These are phyloP conservation scores for Drosophila neocordata DNA, from an alignment of 1,140 invertebrate genomes.

Conservation along the genomic window DNA sequence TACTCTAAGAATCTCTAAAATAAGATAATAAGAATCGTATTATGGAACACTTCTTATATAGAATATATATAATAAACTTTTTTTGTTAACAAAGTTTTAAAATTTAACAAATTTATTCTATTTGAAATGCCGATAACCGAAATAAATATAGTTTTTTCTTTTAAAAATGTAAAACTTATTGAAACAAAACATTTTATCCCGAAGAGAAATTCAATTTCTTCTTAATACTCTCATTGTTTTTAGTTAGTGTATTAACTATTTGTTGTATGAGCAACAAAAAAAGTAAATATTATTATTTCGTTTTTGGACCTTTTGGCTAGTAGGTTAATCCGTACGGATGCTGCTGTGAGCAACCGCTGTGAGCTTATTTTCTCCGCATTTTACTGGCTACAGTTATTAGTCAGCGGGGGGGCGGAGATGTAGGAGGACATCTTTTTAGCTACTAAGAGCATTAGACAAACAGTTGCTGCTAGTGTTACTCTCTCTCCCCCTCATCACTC, in stretches of 20 bases:
- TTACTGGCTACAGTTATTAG: constrained; percentile 17
- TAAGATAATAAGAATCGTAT: too few relatives aligned
- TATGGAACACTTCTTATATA: too few relatives aligned
- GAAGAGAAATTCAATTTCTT: too few relatives aligned
- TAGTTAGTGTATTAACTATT: neutral
- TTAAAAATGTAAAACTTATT: too few relatives aligned
- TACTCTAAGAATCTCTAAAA: too few relatives aligned
- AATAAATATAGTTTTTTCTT: too few relatives aligned
- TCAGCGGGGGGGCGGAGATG: neutral
- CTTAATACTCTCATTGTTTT: neutral
- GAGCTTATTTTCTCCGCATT: constrained; percentile 14
- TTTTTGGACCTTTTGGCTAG: neutral
- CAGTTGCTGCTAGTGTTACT: constrained; percentile 4
- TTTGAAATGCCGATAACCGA: too few relatives aligned
- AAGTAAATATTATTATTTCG: neutral
- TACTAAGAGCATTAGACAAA: constrained; percentile 16
- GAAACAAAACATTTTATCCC: too few relatives aligned
- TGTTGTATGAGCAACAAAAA: neutral
- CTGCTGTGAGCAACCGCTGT: constrained; percentile 9
- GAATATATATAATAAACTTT: too few relatives aligned
- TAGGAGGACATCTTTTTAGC: neutral
- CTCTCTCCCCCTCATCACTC: neutral
- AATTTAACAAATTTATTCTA: too few relatives aligned
- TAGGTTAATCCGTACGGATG: constrained; percentile 9
- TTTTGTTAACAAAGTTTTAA: too few relatives aligned